These are phyloP conservation scores for Drosophila anomelani DNA, from an alignment of 2,888 invertebrate species.

Conservation along the genomic window DNA sequence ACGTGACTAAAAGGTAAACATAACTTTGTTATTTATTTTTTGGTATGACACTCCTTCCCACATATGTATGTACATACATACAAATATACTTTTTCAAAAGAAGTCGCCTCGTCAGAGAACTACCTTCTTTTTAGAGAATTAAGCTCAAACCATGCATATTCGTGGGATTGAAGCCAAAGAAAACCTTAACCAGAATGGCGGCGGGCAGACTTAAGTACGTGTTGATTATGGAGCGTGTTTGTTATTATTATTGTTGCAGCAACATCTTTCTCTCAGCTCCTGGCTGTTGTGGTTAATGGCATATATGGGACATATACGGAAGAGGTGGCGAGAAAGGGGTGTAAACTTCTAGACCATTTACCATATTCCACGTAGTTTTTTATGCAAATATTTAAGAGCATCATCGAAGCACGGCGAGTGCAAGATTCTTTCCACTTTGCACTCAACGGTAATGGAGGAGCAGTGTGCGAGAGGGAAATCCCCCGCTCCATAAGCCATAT, in stretches of 20 bases:
- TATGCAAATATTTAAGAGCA: slow-evolving; percentile 80
- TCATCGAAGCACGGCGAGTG: slow-evolving; percentile 75
- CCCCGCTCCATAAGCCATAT: slow-evolving; percentile 68
- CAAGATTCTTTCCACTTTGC: slow-evolving; percentile 48
- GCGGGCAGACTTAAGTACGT: slow-evolving; percentile 67
- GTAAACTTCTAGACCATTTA: slow-evolving; percentile 76
- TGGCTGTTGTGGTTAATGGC: slow-evolving; percentile 69
- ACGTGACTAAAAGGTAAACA: too few species aligned
- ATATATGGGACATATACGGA: slow-evolving; percentile 16
- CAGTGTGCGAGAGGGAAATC: slow-evolving; percentile 27
- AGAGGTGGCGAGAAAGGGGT: slow-evolving; percentile 2
- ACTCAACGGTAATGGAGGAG: slow-evolving; percentile 25
- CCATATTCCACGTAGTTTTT: slow-evolving; percentile 78
- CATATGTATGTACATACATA: background rate
- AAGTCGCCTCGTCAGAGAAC: too few species aligned
- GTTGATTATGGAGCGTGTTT: slow-evolving; percentile 72
- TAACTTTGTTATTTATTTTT: too few species aligned
- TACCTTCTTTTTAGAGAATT: background rate
- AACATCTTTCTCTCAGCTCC: slow-evolving; percentile 26
- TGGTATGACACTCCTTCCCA: too few species aligned
- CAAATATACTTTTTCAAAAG: too few species aligned
- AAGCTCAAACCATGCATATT: slow-evolving; percentile 11
- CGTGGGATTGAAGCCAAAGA: slow-evolving; percentile 11
- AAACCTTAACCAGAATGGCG: slow-evolving; percentile 44
- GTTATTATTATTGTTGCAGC: slow-evolving; percentile 56